These are phyloP conservation scores for Drosophila crucigera DNA, from an alignment of 2,888 invertebrate species.

Conservation along the genomic window DNA sequence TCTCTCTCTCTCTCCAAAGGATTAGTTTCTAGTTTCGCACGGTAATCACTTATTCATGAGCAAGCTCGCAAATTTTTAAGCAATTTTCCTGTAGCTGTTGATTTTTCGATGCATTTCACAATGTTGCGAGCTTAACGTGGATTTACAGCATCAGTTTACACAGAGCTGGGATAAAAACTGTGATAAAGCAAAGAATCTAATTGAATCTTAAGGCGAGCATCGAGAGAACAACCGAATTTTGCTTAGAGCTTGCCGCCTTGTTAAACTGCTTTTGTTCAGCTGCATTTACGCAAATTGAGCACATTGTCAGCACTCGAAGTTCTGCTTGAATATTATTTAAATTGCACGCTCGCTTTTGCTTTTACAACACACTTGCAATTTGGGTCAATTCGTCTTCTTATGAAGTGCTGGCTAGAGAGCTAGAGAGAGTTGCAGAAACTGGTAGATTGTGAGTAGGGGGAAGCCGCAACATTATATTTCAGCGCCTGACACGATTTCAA, in stretches of 20 bases:
- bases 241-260: neutral
- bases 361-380: conserved; percentile 39
- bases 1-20: conserved; percentile 17
- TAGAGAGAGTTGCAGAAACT: neutral
- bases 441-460: neutral
- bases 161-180: neutral
- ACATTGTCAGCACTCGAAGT: conserved; percentile 17
- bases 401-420: conserved; percentile 15
- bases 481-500: conserved; percentile 63
- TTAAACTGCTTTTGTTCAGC: neutral
- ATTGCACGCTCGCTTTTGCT: conserved; percentile 17
- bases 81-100: neutral
- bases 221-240: neutral
- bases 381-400: conserved; percentile 62
- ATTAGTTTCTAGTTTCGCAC: conserved; percentile 35
- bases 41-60: conserved; percentile 33
- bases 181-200: neutral
- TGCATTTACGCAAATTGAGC: conserved; percentile 9
- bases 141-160: neutral
- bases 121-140: neutral
- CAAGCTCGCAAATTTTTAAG: conserved; percentile 6
- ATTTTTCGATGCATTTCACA: neutral
- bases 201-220: too few species aligned
- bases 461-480: conserved; percentile 25
- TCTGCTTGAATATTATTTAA: conserved; percentile 15